phyloP scores from a whole-genome alignment of 1,140 invertebrate genomes.

The Asbolus verrucosus region DNA sequence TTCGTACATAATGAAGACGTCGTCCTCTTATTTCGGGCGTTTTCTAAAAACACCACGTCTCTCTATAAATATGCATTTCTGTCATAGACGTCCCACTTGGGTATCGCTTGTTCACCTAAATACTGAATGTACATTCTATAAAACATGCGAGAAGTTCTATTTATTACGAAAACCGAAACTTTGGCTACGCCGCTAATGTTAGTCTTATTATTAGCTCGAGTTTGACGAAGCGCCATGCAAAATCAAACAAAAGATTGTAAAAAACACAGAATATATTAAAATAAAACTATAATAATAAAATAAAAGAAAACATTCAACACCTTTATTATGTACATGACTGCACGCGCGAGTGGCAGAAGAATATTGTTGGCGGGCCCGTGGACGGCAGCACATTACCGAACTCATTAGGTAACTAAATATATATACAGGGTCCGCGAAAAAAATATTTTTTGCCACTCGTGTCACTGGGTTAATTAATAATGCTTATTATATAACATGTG shows the following conservation, averaged over 20 bases:
- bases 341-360: slow-evolving; percentile 6
- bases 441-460: slow-evolving; percentile 8
- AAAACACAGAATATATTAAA: slow-evolving; percentile 22
- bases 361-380: not conserved
- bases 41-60: not conserved
- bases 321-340: slow-evolving; percentile 30
- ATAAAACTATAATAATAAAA: slow-evolving; percentile 29
- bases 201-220: not conserved
- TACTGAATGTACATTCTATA: not conserved
- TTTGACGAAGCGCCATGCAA: slow-evolving; percentile 14
- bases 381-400: no score
- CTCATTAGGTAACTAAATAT: not conserved
- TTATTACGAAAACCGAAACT: slow-evolving; percentile 6
- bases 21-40: no score
- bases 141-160: not conserved
- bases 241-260: not conserved
- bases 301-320: slow-evolving; percentile 25
- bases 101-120: no score
- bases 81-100: slow-evolving; percentile 23
- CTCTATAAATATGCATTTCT: slow-evolving; percentile 10
- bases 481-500: slow-evolving; percentile 33
- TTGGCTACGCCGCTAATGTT: not conserved
- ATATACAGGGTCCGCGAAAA: slow-evolving; percentile 7
- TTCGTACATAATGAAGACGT: not conserved
- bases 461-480: not conserved